Percentiles rank a stretch among this genome's conserved stretches.
These are phyloP conservation scores for Columba livia DNA, from an alignment of 2,113 vertebrate species.

Conservation along the genomic window DNA sequence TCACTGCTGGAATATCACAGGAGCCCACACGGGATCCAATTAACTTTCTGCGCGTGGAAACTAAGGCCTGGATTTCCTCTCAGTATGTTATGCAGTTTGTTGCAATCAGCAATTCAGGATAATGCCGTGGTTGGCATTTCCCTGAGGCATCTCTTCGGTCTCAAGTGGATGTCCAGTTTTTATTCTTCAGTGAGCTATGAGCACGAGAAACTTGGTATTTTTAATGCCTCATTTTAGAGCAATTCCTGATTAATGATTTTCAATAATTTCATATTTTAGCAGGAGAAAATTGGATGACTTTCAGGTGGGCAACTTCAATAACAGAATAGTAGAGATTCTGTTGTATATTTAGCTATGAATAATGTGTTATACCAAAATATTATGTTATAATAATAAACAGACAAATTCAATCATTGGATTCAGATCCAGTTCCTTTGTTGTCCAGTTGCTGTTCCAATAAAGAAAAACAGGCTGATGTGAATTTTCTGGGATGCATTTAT, in stretches of 20 bases:
- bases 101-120: neutral
- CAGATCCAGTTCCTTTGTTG: neutral
- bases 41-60: neutral
- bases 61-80: neutral
- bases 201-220: neutral
- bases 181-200: neutral
- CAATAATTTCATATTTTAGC: neutral
- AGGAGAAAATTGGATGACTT: neutral
- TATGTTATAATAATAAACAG: neutral
- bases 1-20: neutral
- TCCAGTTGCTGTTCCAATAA: neutral
- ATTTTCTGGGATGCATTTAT: neutral
- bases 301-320: neutral
- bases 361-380: neutral
- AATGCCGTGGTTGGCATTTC: neutral
- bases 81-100: neutral
- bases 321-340: neutral
- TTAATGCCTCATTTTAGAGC: neutral
- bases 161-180: neutral
- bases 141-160: neutral
- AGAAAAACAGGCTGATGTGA: neutral
- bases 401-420: neutral
- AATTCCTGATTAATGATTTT: neutral
- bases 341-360: neutral
- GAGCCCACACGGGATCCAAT: neutral